Percentiles rank a stretch among this genome's conserved stretches.
Conservation (phyloP, 92 coral and sea anemone species). For the Phenganax stokvisi region DNA sequence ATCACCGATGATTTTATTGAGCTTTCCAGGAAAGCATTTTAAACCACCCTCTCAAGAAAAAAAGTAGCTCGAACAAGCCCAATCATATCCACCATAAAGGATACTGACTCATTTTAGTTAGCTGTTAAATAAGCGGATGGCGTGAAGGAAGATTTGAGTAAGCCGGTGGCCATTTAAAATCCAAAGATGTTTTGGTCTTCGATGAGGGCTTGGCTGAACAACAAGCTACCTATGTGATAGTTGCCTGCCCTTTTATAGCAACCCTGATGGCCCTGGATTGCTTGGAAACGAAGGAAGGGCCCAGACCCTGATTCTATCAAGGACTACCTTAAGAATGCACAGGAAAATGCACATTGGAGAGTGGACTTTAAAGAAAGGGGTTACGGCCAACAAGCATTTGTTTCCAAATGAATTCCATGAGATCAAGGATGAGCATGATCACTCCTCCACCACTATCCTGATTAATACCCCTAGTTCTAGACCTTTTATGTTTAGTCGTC, state of each 20-base stretch:
- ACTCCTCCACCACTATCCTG: conserved; percentile 29
- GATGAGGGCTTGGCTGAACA: conserved; percentile 48
- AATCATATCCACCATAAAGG: conserved; percentile 42
- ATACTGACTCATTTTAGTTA: conserved; percentile 37
- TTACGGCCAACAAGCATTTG: conserved; percentile 43
- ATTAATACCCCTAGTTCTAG: too few relatives aligned
- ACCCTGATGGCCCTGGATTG: conserved; percentile 43
- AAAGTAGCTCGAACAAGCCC: conserved; percentile 44
- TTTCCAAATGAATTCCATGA: background rate
- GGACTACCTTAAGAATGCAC: conserved; percentile 46
- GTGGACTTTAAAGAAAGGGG: conserved; percentile 46
- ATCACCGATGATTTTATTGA: conserved; percentile 44
- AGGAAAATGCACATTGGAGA: conserved; percentile 49
- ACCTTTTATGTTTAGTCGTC: too few relatives aligned
- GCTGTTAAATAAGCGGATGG: conserved; percentile 35
- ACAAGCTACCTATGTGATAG: conserved; percentile 16
- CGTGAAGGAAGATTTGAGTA: conserved; percentile 53
- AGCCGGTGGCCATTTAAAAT: background rate
- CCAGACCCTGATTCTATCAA: conserved; percentile 35
- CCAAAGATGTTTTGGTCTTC: too few relatives aligned
- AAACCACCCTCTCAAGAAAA: conserved; percentile 44
- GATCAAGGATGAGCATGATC: conserved; percentile 55
- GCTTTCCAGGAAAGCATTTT: conserved; percentile 45
- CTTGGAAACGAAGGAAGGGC: conserved; percentile 44
- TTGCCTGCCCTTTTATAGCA: conserved; percentile 44